Evolutionary conservation across 2,113 vertebrate genomes (phyloP).

Genomic region (Sorex fumeus): DNA sequence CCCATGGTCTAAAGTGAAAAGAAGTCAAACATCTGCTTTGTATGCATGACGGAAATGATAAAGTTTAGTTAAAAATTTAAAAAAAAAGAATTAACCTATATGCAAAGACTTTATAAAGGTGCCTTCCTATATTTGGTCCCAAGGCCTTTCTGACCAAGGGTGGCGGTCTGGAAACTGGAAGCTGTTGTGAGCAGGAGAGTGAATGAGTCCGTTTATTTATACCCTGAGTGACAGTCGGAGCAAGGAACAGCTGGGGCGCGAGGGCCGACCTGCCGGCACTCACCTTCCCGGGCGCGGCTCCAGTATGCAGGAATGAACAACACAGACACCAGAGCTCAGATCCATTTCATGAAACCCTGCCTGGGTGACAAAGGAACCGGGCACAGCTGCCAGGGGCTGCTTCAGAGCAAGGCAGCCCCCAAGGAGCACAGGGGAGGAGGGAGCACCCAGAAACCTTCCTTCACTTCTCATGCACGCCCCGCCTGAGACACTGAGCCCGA

Average conservation of each 20-base stretch:
- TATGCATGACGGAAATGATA: too few relatives aligned
- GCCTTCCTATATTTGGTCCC: constrained; percentile 6
- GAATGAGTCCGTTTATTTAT: constrained; percentile 85
- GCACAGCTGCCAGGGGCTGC: constrained; percentile 67
- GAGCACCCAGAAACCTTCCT: not conserved
- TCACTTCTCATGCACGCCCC: not conserved
- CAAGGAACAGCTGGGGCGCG: constrained; percentile 84
- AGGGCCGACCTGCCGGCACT: constrained; percentile 78
- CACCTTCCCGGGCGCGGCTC: constrained; percentile 80
- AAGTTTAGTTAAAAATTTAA: too few relatives aligned
- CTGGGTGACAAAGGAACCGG: constrained; percentile 46
- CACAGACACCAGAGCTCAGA: constrained; percentile 66
- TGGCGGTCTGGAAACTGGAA: constrained; percentile 8
- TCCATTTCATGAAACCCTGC: constrained; percentile 80
- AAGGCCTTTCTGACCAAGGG: constrained; percentile 64
- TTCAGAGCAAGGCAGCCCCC: constrained; percentile 36
- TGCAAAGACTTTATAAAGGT: not conserved
- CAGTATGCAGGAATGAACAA: constrained; percentile 66
- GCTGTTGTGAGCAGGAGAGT: constrained; percentile 53
- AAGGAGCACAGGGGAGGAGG: not conserved
- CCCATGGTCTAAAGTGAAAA: constrained; percentile 24
- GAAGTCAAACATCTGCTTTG: not conserved
- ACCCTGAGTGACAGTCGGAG: constrained; percentile 83
- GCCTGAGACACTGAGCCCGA: not conserved
- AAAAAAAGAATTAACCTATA: not conserved